These are phyloP conservation scores for Oreotragus oreotragus DNA, from an alignment of 2,113 vertebrate genomes.

Conservation along the genomic window DNA sequence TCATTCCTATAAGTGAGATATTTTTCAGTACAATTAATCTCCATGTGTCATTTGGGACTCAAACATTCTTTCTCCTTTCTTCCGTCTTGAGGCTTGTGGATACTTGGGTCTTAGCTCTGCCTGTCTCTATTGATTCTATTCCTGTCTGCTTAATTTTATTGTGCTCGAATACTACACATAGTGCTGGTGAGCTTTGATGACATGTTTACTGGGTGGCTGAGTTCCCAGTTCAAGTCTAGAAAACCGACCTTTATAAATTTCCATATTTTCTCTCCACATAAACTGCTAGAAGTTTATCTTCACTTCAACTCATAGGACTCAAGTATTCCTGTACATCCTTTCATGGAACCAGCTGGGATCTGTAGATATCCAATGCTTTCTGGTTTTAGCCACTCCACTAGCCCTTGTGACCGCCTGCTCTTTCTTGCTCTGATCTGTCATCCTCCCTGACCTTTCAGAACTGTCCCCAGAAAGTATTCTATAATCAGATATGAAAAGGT, in stretches of 20 bases:
- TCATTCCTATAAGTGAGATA: neutral
- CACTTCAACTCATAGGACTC: neutral
- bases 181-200: neutral
- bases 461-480: neutral
- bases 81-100: neutral
- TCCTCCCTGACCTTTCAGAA: neutral
- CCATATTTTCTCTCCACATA: neutral
- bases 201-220: neutral
- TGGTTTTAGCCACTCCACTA: neutral
- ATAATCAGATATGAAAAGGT: neutral
- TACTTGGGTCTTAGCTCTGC: neutral
- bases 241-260: neutral
- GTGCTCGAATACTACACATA: neutral
- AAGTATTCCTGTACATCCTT: neutral
- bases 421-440: neutral
- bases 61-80: neutral
- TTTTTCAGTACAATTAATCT: neutral
- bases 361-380: neutral
- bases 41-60: neutral
- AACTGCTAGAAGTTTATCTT: neutral
- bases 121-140: neutral
- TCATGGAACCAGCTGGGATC: neutral
- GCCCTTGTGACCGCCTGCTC: neutral
- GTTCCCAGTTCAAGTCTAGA: neutral
- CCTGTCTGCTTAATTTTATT: neutral